These are phyloP conservation scores for Bombus polaris DNA, from an alignment of 1,140 invertebrate genomes.

Conservation along the genomic window DNA sequence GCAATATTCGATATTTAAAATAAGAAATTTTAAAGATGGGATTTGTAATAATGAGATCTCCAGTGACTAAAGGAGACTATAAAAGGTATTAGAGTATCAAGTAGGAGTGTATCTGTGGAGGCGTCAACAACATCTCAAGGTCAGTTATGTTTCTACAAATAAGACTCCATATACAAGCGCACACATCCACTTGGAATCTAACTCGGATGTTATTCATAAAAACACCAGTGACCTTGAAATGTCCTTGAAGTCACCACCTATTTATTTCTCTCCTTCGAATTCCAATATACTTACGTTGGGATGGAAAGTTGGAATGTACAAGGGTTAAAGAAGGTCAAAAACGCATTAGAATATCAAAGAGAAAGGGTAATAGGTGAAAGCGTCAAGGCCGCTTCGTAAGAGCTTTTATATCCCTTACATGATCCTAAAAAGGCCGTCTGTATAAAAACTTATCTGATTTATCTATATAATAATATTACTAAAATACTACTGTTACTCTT, in stretches of 20 bases:
- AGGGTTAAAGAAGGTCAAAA: constrained; percentile 7
- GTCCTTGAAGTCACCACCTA: constrained; percentile 7
- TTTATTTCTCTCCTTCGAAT: constrained; percentile 10
- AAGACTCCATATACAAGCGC: neutral
- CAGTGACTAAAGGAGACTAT: no score
- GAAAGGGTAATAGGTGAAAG: constrained; percentile 15
- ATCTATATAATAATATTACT: neutral
- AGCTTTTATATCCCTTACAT: neutral
- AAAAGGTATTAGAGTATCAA: neutral
- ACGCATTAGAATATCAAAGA: neutral
- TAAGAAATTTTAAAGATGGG: neutral
- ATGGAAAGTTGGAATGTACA: neutral
- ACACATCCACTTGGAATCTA: neutral
- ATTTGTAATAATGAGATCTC: neutral
- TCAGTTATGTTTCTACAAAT: constrained; percentile 1
- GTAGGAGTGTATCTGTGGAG: neutral
- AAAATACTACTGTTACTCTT: no score
- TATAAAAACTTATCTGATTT: neutral
- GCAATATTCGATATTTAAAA: neutral
- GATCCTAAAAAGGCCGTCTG: no score
- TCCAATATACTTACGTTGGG: neutral
- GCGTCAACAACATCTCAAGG: neutral
- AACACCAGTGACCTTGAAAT: neutral
- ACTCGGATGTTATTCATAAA: neutral
- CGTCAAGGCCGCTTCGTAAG: neutral